Evolutionary conservation across 1,140 invertebrate species (phyloP), one percentile per base, ranked within the genome.

Genomic region (Drosophila tsacasi): DNA sequence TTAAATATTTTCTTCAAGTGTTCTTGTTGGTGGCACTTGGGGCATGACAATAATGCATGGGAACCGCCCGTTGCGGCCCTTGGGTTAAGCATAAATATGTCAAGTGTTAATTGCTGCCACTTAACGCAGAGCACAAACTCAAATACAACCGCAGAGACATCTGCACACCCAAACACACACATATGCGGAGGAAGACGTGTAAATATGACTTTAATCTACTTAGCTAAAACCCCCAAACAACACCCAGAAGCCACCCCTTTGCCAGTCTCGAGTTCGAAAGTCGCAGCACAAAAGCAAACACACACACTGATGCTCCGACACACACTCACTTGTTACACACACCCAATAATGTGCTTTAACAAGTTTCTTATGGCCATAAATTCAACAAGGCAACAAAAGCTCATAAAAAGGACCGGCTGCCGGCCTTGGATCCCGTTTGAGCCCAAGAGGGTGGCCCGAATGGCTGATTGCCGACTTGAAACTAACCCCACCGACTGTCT

Each of bases 191-290:
- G 49, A 71, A 74, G 65, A 63, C 75, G 81, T 90, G 85, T 89
- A 89, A 89, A 89, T 90, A 90, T 90, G 85, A 90, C 85, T 89
- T 90, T 90, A 90, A 90, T 90, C 85, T 90, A 90, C 85, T 90
- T 90, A 90, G 78, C 66, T 50, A 32, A 32, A 50, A 44, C n/a
- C 17, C 50, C 54, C 55, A 1, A 37, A 35, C 50, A 21, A 39
- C 39, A 12, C 37, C 59, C 54, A 25, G 35, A 57, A 57, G 54
- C 50, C 40, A 32, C 23, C 52, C 42, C 40, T 71, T 54, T 67
- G 27, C 39, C 67, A 32, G 75, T 49, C 60, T 76, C 23, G 46
- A 68, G 75, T 68, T 89, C 52, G 50, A 61, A 81, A 76, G 84
- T 72, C 81, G 57, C 63, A 83, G 72, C 62, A 62, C 65, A 75